Conservation (phyloP, 2,113 vertebrate species). For the Mormyrus iriodes region DNA sequence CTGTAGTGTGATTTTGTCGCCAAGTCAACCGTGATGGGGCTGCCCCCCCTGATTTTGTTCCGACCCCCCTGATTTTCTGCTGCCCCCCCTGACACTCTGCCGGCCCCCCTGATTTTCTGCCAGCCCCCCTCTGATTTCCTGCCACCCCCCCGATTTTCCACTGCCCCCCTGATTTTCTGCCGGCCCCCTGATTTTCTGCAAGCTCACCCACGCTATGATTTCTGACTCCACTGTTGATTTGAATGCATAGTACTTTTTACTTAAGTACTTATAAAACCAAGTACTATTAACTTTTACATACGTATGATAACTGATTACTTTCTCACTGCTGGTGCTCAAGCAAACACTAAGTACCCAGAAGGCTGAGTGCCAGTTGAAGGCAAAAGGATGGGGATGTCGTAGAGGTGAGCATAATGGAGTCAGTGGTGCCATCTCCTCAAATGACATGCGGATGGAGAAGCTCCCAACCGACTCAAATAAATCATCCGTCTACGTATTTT, state of each 20-base stretch:
- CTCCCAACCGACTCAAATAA: constrained; percentile 48
- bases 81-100: too few species aligned
- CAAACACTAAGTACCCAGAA: background rate
- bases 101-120: too few species aligned
- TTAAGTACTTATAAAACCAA: background rate
- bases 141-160: too few species aligned
- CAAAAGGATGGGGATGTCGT: background rate
- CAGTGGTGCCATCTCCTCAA: constrained; percentile 5
- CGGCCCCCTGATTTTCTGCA: too few species aligned
- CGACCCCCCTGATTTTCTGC: too few species aligned
- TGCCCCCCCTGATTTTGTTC: too few species aligned
- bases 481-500: constrained; percentile 51
- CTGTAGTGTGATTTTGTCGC: background rate
- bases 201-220: background rate
- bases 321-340: background rate
- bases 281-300: background rate
- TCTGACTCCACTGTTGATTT: background rate
- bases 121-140: too few species aligned
- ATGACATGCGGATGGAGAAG: constrained; percentile 40
- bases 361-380: background rate
- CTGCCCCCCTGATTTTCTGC: too few species aligned
- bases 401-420: constrained; percentile 16
- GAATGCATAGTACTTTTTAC: background rate
- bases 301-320: too few species aligned
- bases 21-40: background rate